Base-by-base conservation (phyloP, 2,113 vertebrate species). In the Paralichthys olivaceus region DNA sequence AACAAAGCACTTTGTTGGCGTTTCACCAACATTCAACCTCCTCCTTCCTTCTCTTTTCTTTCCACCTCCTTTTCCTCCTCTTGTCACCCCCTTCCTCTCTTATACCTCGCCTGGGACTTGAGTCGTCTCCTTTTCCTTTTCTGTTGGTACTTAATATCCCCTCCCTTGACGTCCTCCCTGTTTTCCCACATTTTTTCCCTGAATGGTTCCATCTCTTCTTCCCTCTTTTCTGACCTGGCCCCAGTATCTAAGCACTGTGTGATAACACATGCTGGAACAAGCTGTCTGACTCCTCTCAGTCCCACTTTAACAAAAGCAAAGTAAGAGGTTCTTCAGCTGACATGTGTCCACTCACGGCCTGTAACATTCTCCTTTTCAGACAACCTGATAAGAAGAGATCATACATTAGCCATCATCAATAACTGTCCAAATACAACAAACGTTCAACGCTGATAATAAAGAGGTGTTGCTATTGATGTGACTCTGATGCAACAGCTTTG, bases 1-100 rank as follows among this genome's bases (percentile, higher is more conserved):
- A 47, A 70, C 47, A 81, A 72, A 64, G 25, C 75, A 58, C 29
- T 58, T 25, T 8, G 47, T 49, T 49, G 25, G 20, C 40, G 43
- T 67, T 72, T 63, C 14, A 69, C 63, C 15, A 32, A 58, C 60
- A 70, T 9, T 1, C 72, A 55, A 57, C 64, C 54, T 54, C 37
- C 37, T 32, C 34, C 57, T 26, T 67, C 66, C 28, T 47, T 26
- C 61, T 40, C 20, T 49, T 29, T 59, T 58, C 53, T 32, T 56
- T 54, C 51, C 29, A 20, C 15, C 20, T 13, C 43, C 14, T 32
- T 17, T 9, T 20, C 17, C 22, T 47, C 37, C 11, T 32, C 65
- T 28, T 25, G 9, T 60, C 22, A 20, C 47, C 53, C 34, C 15
- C 8, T 49, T 15, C 51, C 23, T 40, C 22, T 65, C 68, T 22